These are phyloP conservation scores for Chaenodraco wilsoni DNA, from an alignment of 2,797 vertebrate species.

Conservation along the genomic window DNA sequence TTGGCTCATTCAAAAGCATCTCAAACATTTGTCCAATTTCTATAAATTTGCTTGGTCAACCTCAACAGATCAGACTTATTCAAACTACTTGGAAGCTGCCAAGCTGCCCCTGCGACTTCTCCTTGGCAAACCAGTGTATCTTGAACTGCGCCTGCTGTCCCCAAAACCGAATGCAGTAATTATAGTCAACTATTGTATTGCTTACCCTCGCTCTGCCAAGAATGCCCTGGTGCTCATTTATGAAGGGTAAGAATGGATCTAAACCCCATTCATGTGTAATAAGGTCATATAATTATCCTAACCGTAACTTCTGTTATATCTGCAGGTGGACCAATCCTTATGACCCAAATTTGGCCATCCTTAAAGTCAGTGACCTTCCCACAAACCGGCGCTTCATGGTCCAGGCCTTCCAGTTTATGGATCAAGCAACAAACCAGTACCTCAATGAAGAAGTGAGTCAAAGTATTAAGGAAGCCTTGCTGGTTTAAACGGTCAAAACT, in stretches of 20 bases:
- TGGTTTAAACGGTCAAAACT: not conserved
- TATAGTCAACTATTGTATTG: slow-evolving; percentile 83
- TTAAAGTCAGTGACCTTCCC: slow-evolving; percentile 47
- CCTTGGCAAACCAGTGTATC: slow-evolving; percentile 75
- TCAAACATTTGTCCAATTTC: not conserved
- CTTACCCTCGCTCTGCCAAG: slow-evolving; percentile 79
- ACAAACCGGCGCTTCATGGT: slow-evolving; percentile 70
- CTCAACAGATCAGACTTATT: slow-evolving; percentile 67
- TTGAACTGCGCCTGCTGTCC: slow-evolving; percentile 73
- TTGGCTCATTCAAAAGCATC: not conserved
- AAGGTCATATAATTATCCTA: not conserved
- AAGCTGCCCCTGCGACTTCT: slow-evolving; percentile 70
- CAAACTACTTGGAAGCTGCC: slow-evolving; percentile 55
- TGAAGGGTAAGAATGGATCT: slow-evolving; percentile 74
- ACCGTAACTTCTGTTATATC: rapidly evolving
- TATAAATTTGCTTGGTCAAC: rapidly evolving
- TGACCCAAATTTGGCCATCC: slow-evolving; percentile 60
- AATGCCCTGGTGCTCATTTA: slow-evolving; percentile 79
- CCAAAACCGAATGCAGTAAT: slow-evolving; percentile 63
- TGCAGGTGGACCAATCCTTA: slow-evolving; percentile 78
- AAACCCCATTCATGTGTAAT: no score
- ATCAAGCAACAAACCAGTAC: slow-evolving; percentile 66
- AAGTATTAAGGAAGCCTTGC: not conserved
- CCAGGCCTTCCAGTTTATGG: slow-evolving; percentile 81
- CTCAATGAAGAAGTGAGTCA: slow-evolving; percentile 78